A percentile compares a stretch with the other conserved stretches of the same genome.
phyloP scores from a whole-genome alignment of 2,113 vertebrate genomes.

The Odontophorus gujanensis region DNA sequence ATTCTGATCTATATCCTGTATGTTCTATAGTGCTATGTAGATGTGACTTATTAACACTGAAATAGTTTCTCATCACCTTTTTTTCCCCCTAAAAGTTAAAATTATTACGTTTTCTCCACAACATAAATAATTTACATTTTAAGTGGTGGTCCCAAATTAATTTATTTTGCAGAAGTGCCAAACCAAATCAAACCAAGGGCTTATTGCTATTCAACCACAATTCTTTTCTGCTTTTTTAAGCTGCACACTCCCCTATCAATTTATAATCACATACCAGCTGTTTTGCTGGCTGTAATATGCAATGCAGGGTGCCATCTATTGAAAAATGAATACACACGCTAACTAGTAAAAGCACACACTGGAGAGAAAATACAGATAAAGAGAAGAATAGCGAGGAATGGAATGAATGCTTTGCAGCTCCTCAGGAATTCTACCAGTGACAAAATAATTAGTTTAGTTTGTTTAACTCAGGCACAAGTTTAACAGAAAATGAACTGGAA shows the following conservation, averaged over 20 bases:
- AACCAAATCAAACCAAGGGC: constrained; percentile 69
- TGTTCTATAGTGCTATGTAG: background rate
- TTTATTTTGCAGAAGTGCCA: constrained; percentile 75
- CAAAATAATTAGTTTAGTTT: constrained; percentile 79
- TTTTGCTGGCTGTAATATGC: constrained; percentile 80
- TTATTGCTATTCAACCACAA: constrained; percentile 76
- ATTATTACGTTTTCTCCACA: background rate
- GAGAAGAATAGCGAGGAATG: constrained; percentile 70
- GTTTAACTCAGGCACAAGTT: constrained; percentile 71
- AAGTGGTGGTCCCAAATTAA: constrained; percentile 65
- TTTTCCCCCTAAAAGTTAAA: background rate
- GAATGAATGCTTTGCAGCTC: constrained; percentile 77
- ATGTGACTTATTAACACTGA: constrained; percentile 40
- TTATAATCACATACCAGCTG: constrained; percentile 83
- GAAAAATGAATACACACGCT: constrained; percentile 78
- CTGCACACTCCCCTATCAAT: constrained; percentile 74
- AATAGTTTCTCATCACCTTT: constrained; percentile 2
- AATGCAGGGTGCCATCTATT: constrained; percentile 87
- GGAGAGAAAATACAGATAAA: constrained; percentile 70
- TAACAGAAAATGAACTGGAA: background rate
- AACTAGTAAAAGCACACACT: constrained; percentile 81
- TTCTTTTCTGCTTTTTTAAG: constrained; percentile 77
- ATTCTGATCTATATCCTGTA: constrained; percentile 35
- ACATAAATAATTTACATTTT: constrained; percentile 49
- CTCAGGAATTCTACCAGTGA: constrained; percentile 74